These are phyloP conservation scores for Stictocephala bisonia DNA, from an alignment of 2,888 invertebrate species.

Conservation along the genomic window DNA sequence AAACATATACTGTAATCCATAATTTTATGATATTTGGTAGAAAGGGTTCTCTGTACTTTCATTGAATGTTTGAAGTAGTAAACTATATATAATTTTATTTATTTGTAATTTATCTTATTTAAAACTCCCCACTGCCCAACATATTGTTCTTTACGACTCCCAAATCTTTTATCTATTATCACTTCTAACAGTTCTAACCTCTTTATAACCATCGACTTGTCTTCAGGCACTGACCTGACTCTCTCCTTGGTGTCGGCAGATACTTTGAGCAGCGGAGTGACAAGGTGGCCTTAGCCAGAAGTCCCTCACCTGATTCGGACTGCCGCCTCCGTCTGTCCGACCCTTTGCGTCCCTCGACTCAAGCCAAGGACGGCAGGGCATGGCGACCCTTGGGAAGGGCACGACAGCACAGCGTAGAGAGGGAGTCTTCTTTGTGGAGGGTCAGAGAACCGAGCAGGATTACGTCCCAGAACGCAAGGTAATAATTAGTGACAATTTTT, in stretches of 20 bases:
- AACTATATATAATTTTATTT: no score
- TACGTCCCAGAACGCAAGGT: neutral
- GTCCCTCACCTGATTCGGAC: slow-evolving; percentile 39
- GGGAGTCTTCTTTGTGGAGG: slow-evolving; percentile 54
- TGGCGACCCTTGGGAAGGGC: slow-evolving; percentile 48
- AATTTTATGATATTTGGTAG: no score
- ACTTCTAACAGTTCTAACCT: neutral
- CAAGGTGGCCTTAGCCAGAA: slow-evolving; percentile 28
- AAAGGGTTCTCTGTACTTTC: no score
- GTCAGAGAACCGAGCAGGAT: neutral
- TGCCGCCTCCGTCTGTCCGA: slow-evolving; percentile 1
- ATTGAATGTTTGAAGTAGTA: no score
- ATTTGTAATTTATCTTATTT: no score
- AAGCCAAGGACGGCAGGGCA: slow-evolving; percentile 43
- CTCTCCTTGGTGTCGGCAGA: neutral
- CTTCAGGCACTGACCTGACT: neutral
- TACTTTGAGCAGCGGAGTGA: slow-evolving; percentile 45
- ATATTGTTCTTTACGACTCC: no score
- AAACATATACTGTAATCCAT: no score
- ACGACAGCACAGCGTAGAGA: slow-evolving; percentile 49
- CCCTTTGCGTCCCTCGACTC: neutral
- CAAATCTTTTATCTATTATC: no score
- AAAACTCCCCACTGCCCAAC: no score
- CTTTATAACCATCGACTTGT: neutral
- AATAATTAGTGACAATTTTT: no score